Conservation (phyloP, 2,888 invertebrate genomes). For the Augiades crinisus region DNA sequence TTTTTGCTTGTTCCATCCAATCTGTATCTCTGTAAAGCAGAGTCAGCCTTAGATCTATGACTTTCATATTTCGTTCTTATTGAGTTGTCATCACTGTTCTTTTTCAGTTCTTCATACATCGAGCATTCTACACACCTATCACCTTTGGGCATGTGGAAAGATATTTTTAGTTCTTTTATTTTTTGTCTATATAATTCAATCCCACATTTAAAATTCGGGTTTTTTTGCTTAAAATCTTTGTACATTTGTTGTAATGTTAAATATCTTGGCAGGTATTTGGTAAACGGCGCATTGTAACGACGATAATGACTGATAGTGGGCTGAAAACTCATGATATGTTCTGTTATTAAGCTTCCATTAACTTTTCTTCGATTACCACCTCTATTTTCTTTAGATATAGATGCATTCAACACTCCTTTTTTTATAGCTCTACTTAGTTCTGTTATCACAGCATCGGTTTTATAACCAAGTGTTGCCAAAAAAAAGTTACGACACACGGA, state of each 20-base stretch:
- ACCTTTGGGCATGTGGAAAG: neutral
- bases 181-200: constrained; percentile 23
- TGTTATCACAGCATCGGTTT: constrained; percentile 26
- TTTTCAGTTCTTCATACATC: neutral
- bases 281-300: constrained; percentile 25
- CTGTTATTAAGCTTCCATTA: constrained; percentile 9
- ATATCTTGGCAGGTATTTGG: constrained; percentile 24
- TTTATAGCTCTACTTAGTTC: too few species aligned
- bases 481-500: too few species aligned
- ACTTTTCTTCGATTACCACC: neutral
- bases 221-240: constrained; percentile 20
- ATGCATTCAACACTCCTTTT: too few species aligned
- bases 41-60: neutral
- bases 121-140: neutral
- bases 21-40: constrained; percentile 10
- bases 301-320: constrained; percentile 24
- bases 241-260: constrained; percentile 24
- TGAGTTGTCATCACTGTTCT: constrained; percentile 6
- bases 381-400: constrained; percentile 6
- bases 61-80: constrained; percentile 1
- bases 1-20: constrained; percentile 20
- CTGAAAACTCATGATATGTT: constrained; percentile 24
- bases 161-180: constrained; percentile 24
- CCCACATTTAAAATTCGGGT: constrained; percentile 24
- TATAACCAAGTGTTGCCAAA: constrained; percentile 25